Percentiles rank a stretch among this genome's conserved stretches.
Evolutionary conservation across 2,888 invertebrate species (phyloP).

Genomic region (Syrphus vitripennis): DNA sequence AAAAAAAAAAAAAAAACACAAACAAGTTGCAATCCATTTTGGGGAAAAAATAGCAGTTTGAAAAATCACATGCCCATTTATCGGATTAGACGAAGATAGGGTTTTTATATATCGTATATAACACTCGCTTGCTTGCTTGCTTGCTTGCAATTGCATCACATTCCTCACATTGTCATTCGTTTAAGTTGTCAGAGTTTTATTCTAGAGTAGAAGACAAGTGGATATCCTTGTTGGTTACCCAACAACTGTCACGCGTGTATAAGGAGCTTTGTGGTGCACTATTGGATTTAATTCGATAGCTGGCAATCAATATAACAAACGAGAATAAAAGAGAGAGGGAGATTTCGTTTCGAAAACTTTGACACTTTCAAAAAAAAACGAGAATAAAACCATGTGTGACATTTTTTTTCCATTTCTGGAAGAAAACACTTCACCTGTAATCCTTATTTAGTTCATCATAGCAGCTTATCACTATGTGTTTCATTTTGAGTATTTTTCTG

Average conservation of each 20-base stretch:
- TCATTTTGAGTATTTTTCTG: neutral
- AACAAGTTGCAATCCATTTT: constrained; percentile 23
- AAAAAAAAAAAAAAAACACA: constrained; percentile 2
- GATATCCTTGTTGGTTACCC: constrained; percentile 59
- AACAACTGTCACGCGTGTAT: constrained; percentile 56
- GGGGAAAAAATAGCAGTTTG: constrained; percentile 52
- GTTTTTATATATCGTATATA: constrained; percentile 39
- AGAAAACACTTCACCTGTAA: neutral
- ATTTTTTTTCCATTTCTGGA: neutral
- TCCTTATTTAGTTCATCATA: neutral
- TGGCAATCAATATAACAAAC: constrained; percentile 54
- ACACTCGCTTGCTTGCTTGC: neutral
- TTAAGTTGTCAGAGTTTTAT: constrained; percentile 34
- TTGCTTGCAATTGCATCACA: constrained; percentile 27
- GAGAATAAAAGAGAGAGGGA: too few species aligned
- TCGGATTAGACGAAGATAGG: constrained; percentile 54
- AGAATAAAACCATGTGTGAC: neutral
- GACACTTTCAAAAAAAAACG: constrained; percentile 30
- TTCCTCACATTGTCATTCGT: constrained; percentile 52
- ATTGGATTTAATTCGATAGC: constrained; percentile 51
- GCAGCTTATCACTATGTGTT: neutral
- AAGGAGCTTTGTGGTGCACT: constrained; percentile 39
- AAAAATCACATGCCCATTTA: constrained; percentile 63
- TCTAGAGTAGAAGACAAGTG: constrained; percentile 56
- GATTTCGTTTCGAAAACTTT: constrained; percentile 33